Evolutionary conservation across 2,113 vertebrate species (phyloP).

Genomic region (Azemiops feae): DNA sequence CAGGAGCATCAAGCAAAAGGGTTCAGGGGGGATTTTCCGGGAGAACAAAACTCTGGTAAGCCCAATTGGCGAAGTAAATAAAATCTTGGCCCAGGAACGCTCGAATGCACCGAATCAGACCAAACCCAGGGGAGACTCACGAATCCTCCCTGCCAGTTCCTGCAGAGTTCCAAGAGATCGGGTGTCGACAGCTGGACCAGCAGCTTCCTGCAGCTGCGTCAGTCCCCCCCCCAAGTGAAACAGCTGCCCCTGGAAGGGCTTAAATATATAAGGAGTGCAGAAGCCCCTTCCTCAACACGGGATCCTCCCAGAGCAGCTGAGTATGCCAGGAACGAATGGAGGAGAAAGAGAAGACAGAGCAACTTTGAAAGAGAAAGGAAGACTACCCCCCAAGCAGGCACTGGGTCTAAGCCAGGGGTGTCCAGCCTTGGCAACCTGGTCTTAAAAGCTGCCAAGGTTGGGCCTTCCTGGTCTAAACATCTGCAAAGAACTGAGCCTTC

Average conservation of each 20-base stretch:
- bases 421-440: neutral
- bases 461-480: neutral
- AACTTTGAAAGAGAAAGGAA: neutral
- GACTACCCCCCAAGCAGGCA: neutral
- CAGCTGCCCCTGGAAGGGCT: neutral
- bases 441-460: neutral
- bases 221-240: neutral
- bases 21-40: neutral
- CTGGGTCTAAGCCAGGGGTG: too few species aligned
- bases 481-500: neutral
- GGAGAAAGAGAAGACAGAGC: neutral
- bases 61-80: neutral
- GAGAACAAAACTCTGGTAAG: neutral
- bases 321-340: neutral
- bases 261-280: too few species aligned
- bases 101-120: neutral
- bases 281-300: neutral
- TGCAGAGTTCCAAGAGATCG: neutral
- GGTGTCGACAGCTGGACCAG: neutral
- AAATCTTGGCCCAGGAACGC: neutral
- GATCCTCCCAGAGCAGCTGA: constrained; percentile 8
- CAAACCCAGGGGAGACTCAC: neutral
- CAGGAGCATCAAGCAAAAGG: neutral
- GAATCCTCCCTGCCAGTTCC: neutral
- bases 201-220: neutral